These are phyloP conservation scores for Flabesymbios commensalis DNA, from an alignment of 2,888 invertebrate species.

Conservation along the genomic window DNA sequence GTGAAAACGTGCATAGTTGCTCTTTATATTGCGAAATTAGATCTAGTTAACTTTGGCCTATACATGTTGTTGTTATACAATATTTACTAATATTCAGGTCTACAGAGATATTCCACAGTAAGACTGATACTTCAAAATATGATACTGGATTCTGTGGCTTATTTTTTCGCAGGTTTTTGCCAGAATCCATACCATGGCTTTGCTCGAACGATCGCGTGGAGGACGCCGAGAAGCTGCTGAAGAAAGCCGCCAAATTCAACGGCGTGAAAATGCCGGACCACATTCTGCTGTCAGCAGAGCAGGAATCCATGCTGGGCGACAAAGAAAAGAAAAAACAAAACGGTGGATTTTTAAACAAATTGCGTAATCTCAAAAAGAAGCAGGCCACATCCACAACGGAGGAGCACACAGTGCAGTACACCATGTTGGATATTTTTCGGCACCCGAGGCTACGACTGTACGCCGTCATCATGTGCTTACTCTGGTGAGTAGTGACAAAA, in stretches of 20 bases:
- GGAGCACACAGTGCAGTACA: slow-evolving; percentile 26
- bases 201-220: slow-evolving; percentile 28
- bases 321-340: too few species aligned
- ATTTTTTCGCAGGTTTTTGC: slow-evolving; percentile 29
- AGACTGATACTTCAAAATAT: not conserved
- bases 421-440: slow-evolving; percentile 33
- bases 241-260: slow-evolving; percentile 36
- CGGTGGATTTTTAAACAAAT: too few species aligned
- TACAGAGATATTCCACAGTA: too few species aligned
- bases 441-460: slow-evolving; percentile 27
- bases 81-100: too few species aligned
- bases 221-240: slow-evolving; percentile 33
- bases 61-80: too few species aligned
- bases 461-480: slow-evolving; percentile 36
- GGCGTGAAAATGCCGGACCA: slow-evolving; percentile 26
- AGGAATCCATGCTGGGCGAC: not conserved
- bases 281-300: slow-evolving; percentile 15
- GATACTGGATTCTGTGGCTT: not conserved
- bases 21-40: too few species aligned
- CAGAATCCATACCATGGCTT: slow-evolving; percentile 40
- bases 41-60: too few species aligned
- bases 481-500: slow-evolving; percentile 28
- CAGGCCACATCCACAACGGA: not conserved
- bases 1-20: too few species aligned
- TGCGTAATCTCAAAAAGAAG: too few species aligned